Evolutionary conservation across 2,888 invertebrate genomes (phyloP), one percentile per base, ranked within the genome.

Genomic region (Catocala nupta): DNA sequence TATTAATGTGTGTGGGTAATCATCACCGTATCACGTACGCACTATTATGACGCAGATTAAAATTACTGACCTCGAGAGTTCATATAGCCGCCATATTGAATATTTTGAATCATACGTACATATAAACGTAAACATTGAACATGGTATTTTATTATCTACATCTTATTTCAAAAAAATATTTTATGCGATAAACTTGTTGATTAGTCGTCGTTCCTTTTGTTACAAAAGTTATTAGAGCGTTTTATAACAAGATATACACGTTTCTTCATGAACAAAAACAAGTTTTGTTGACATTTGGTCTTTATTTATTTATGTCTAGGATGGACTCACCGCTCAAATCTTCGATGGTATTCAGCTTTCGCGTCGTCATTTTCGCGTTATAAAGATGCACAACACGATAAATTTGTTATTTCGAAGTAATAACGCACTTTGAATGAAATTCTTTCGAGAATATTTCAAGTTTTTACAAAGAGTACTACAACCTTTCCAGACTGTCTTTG

Each of bases 281-380:
- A 81, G 81, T 81, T 81, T 82, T 84, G 82, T 82, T 77, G 77
- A 77, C 75, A 75, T 77, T 75, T 75, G 68, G 75, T 72, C 77
- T 81, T 83, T 89, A 87, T 88, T 89, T 90, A 89, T 89, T 82
- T 88, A 87, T 78, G 63, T 65, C 42, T 50, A n/a, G 55, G 59
- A 63, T 63, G 66, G 67, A 87, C 93, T 93, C 77, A 94, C 94
- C 94, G 81, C 93, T 93, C 56, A 94, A 75, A 83, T 94, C 94
- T 84, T 94, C 94, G 76, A 93, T 86, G 59, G 93, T 94, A 74
- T 93, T 94, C 80, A 94, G 84, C 79, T 94, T 94, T 77, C 90
- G 84, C 64, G 92, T 82, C 72, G 93, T 88, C 94, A 94, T 94
- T 82, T 86, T 88, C 71, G 69, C 70, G 57, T 48, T 54, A 33